Percentiles rank a stretch among this genome's conserved stretches.
These are phyloP conservation scores for Drosophila takahashii DNA, from an alignment of 1,140 invertebrate genomes.

Conservation along the genomic window DNA sequence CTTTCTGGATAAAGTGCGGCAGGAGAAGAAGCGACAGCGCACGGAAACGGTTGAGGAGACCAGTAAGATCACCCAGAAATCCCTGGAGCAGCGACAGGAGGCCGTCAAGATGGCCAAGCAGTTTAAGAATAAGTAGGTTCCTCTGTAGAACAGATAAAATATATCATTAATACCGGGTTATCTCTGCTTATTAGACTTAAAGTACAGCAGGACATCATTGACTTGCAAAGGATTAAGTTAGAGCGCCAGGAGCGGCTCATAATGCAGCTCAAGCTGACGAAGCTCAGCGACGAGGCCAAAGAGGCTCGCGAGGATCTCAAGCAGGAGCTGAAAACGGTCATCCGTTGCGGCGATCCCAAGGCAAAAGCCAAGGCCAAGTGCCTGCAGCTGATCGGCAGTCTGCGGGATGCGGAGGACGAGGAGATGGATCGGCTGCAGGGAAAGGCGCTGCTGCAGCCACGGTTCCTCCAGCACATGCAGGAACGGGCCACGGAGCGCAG, in stretches of 20 bases:
- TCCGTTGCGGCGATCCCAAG: conserved; percentile 86
- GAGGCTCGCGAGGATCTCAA: conserved; percentile 86
- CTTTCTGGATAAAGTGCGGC: conserved; percentile 83
- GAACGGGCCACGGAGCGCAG: conserved; percentile 87
- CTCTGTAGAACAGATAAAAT: neutral
- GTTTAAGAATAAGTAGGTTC: conserved; percentile 76
- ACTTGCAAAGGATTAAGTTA: conserved; percentile 87
- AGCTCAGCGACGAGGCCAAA: conserved; percentile 86
- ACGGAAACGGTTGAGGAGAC: conserved; percentile 4
- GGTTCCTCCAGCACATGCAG: conserved; percentile 88
- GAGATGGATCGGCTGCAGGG: conserved; percentile 84
- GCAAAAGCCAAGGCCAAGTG: conserved; percentile 87
- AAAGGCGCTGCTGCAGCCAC: conserved; percentile 86
- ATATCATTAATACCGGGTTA: neutral
- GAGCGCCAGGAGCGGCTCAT: conserved; percentile 88
- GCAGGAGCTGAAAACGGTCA: conserved; percentile 86
- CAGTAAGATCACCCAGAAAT: conserved; percentile 34
- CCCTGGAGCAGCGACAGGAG: conserved; percentile 46
- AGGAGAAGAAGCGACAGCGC: conserved; percentile 71
- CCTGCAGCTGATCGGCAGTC: conserved; percentile 85
- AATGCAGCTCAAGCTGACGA: conserved; percentile 87
- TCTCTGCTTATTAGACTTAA: conserved; percentile 85
- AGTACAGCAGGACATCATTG: conserved; percentile 88
- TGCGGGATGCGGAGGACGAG: conserved; percentile 80
- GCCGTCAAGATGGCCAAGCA: conserved; percentile 70